Percentiles rank a stretch among this genome's conserved stretches.
Conservation (phyloP, 2,888 invertebrate genomes). For the Drosophila neotestacea region DNA sequence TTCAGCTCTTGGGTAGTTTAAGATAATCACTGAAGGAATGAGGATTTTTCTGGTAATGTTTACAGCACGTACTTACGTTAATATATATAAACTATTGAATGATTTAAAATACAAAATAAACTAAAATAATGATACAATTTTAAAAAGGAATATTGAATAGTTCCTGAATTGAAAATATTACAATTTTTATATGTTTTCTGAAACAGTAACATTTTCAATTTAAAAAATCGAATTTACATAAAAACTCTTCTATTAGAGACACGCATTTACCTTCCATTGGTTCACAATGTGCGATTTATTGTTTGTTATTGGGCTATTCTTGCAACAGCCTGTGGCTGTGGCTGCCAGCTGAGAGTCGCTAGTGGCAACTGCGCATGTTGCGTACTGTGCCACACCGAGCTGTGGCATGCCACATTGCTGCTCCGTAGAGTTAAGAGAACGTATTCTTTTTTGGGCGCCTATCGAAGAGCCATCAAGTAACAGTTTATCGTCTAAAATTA, state of each 20-base stretch:
- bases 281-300: conserved; percentile 50
- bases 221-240: neutral
- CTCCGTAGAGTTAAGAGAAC: conserved; percentile 41
- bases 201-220: too few relatives aligned
- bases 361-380: conserved; percentile 68
- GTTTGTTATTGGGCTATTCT: conserved; percentile 43
- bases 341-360: conserved; percentile 55
- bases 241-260: neutral
- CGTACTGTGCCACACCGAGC: conserved; percentile 8
- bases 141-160: too few relatives aligned
- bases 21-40: too few relatives aligned
- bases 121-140: too few relatives aligned
- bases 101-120: too few relatives aligned
- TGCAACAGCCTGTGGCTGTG: conserved; percentile 59
- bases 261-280: conserved; percentile 12
- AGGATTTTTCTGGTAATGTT: too few relatives aligned
- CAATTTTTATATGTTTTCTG: too few relatives aligned
- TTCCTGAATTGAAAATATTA: too few relatives aligned
- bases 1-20: too few relatives aligned
- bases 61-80: too few relatives aligned
- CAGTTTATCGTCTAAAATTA: conserved; percentile 65
- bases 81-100: too few relatives aligned
- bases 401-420: conserved; percentile 6
- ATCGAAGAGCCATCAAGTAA: conserved; percentile 64
- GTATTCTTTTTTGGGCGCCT: conserved; percentile 36